phyloP scores from a whole-genome alignment of 2,888 invertebrate genomes.

The Meiosimyza decipiens region DNA sequence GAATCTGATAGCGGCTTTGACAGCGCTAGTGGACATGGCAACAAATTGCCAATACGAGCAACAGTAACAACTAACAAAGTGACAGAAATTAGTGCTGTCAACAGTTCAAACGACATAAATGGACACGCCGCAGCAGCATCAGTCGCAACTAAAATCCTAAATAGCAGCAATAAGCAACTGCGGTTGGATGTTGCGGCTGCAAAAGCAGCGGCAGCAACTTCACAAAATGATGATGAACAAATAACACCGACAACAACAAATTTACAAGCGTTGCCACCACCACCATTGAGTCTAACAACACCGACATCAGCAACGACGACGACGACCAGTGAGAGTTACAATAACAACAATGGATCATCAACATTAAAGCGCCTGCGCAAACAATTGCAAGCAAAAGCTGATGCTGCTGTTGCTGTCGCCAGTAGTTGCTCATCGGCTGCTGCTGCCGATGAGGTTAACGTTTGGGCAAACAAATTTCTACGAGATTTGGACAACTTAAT shows the following conservation, averaged over 20 bases:
- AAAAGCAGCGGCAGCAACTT: constrained; percentile 43
- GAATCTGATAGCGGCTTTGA: constrained; percentile 61
- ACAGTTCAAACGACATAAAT: constrained; percentile 40
- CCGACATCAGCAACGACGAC: constrained; percentile 29
- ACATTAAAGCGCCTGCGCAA: constrained; percentile 46
- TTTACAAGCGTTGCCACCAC: constrained; percentile 56
- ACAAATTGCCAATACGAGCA: constrained; percentile 43
- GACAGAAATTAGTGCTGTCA: constrained; percentile 43
- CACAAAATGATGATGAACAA: constrained; percentile 31
- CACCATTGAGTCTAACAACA: constrained; percentile 46
- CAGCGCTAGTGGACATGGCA: constrained; percentile 49
- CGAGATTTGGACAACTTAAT: constrained; percentile 67
- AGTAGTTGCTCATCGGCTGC: constrained; percentile 44
- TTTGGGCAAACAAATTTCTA: constrained; percentile 67
- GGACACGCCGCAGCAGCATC: constrained; percentile 33
- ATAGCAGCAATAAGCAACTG: constrained; percentile 36
- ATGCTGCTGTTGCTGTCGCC: constrained; percentile 39
- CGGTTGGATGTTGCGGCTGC: constrained; percentile 30
- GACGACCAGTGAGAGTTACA: constrained; percentile 24
- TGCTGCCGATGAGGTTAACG: constrained; percentile 62
- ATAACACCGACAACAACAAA: constrained; percentile 56
- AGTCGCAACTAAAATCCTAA: constrained; percentile 25
- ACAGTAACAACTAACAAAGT: constrained; percentile 40
- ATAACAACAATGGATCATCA: constrained; percentile 38
- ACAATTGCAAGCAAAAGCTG: constrained; percentile 39